Percentiles rank a stretch among this genome's conserved stretches.
Evolutionary conservation across 2,888 invertebrate species (phyloP).

Genomic region (Ecliptopera silaceata): DNA sequence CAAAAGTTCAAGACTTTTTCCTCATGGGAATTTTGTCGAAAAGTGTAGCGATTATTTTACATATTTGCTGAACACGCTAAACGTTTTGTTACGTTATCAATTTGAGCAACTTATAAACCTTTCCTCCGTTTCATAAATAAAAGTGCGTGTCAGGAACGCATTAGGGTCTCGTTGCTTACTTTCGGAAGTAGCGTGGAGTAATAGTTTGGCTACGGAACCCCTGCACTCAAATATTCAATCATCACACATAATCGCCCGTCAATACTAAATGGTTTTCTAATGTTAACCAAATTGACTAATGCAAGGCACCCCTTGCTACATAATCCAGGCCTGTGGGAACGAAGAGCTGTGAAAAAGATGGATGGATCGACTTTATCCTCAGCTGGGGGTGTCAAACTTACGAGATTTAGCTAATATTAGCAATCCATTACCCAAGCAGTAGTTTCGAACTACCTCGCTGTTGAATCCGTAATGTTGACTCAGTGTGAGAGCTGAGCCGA

Average conservation of each 20-base stretch:
- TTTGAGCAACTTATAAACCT: neutral
- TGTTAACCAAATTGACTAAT: constrained; percentile 49
- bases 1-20: neutral
- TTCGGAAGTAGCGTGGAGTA: constrained; percentile 19
- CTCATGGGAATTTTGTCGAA: neutral
- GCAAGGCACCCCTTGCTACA: constrained; percentile 49
- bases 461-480: constrained; percentile 36
- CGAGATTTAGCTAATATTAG: constrained; percentile 80
- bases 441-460: constrained; percentile 43
- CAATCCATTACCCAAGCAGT: constrained; percentile 72
- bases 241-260: constrained; percentile 29
- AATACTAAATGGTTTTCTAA: constrained; percentile 38
- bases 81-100: neutral
- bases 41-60: neutral
- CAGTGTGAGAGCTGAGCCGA: constrained; percentile 26
- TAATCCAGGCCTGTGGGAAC: constrained; percentile 48
- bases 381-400: constrained; percentile 62
- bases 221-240: constrained; percentile 26
- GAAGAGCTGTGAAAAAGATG: constrained; percentile 73
- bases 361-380: constrained; percentile 66
- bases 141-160: constrained; percentile 25
- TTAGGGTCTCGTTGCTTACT: constrained; percentile 16
- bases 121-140: neutral
- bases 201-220: constrained; percentile 19
- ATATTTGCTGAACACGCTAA: too few species aligned